Base-by-base conservation (phyloP, 1,140 invertebrate genomes). In the Euglossa dilemma region DNA sequence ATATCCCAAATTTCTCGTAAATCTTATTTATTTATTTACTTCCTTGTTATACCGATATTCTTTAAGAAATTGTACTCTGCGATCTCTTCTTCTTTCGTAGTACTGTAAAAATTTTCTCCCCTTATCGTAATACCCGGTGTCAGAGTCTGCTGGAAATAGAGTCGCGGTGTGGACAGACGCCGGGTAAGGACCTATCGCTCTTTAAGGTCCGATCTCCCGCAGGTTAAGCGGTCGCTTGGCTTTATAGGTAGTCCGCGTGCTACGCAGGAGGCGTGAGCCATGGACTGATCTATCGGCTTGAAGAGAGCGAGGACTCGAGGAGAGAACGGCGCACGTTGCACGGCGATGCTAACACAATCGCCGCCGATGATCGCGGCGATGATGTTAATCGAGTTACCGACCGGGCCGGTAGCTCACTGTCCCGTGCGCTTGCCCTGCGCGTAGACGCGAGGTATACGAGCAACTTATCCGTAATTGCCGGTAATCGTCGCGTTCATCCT, bases 181-280 rank as follows among this genome's bases (percentile, higher is more conserved):
- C 56, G 36, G 16, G 52, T 52, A 80, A 81, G 28, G 47, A 81
- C 61, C 77, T 45, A 86, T 85, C 83, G 77, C 66, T 71, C 57
- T 85, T 86, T 85, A 86, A 86, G 72, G 61, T 20, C 64, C 52
- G 75, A 86, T 75, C 63, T 86, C 71, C 75, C 52, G 75, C 71
- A 69, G 75, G 61, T 80, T 81, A 80, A 86, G 36, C 76, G 71
- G 50, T 85, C 45, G 85, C 59, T 59, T 80, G 64, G 77, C 43
- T 74, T 80, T 57, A 52, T 54, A 71, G 63, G 70, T 84, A 86
- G 71, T 67, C 52, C n/a, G 82, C 61, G 69, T 83, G 66, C 76
- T 80, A 86, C 61, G 77, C 83, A 82, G 23, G 54, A 85, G 72
- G 63, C 67, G 28, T 71, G 72, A 84, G 23, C 75, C 61, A 45